Percentiles rank a stretch among this genome's conserved stretches.
These are phyloP conservation scores for Rhagoletis zephyria DNA, from an alignment of 1,140 invertebrate genomes.

Conservation along the genomic window DNA sequence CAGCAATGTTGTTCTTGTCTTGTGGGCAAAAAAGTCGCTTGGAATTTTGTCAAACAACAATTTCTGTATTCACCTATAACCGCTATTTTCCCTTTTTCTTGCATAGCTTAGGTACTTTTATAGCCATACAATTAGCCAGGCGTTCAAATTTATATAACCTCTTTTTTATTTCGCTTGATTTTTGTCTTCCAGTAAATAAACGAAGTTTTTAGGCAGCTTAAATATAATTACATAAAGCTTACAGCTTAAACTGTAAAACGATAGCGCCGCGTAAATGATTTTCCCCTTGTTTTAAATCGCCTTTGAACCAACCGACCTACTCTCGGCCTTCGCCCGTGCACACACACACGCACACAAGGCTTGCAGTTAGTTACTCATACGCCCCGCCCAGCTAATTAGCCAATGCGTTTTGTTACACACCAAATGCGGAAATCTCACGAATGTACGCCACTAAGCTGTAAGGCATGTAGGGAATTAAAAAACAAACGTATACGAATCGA, in stretches of 20 bases:
- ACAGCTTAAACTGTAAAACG: not conserved
- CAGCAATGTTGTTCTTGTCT: not conserved
- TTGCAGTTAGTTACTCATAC: constrained; percentile 34
- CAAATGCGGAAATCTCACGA: constrained; percentile 30
- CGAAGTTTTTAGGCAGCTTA: not conserved
- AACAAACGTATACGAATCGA: not conserved
- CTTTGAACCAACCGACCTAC: no score
- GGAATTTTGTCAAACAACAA: not conserved
- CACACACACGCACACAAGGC: not conserved
- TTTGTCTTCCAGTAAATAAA: not conserved
- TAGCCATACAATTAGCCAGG: not conserved
- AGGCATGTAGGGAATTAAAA: not conserved
- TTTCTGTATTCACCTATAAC: no score
- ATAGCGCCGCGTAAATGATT: not conserved
- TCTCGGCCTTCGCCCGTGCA: not conserved
- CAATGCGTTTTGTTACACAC: not conserved
- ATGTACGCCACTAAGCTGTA: not conserved
- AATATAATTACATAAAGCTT: not conserved
- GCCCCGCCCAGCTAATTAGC: not conserved
- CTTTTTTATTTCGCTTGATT: not conserved
- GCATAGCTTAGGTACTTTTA: not conserved
- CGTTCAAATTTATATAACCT: not conserved
- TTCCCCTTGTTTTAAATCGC: not conserved
- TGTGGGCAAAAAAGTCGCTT: not conserved
- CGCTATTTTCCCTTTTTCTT: not conserved